A percentile compares a stretch with the other conserved stretches of the same genome.
These are phyloP conservation scores for Stenurella melanura DNA, from an alignment of 2,888 invertebrate genomes.

Conservation along the genomic window DNA sequence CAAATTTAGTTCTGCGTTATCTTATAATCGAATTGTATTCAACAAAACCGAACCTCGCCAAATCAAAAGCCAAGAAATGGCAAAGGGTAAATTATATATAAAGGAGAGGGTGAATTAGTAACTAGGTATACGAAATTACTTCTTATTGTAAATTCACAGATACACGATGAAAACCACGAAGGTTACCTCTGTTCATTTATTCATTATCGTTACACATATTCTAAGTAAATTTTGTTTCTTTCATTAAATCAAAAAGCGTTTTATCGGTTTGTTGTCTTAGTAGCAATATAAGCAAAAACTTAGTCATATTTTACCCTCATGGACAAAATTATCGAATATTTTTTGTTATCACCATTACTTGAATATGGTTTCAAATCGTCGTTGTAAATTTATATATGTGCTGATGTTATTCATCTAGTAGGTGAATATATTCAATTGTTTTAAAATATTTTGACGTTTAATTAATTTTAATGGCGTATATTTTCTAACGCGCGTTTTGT, in stretches of 20 bases:
- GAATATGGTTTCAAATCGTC: too few relatives aligned
- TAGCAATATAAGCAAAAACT: too few relatives aligned
- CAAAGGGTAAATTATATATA: conserved; percentile 64
- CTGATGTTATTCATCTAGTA: too few relatives aligned
- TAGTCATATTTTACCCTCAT: too few relatives aligned
- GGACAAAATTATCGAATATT: too few relatives aligned
- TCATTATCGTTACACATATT: neutral
- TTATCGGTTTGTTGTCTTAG: too few relatives aligned
- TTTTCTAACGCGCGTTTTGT: too few relatives aligned
- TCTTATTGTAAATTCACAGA: conserved; percentile 44
- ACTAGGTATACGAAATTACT: conserved; percentile 51
- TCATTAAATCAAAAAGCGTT: neutral
- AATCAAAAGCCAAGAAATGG: conserved; percentile 60
- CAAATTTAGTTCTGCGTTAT: conserved; percentile 61
- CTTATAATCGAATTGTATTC: conserved; percentile 60
- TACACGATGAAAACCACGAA: conserved; percentile 11
- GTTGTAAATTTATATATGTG: too few relatives aligned
- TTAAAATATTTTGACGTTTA: too few relatives aligned
- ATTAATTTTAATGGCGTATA: too few relatives aligned
- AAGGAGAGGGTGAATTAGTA: conserved; percentile 51
- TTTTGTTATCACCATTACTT: too few relatives aligned
- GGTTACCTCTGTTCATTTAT: conserved; percentile 12
- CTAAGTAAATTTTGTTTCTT: neutral
- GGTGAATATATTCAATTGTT: too few relatives aligned
- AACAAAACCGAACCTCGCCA: conserved; percentile 57